Conservation (phyloP, 2,113 vertebrate genomes). For the Ibidorhyncha struthersii region DNA sequence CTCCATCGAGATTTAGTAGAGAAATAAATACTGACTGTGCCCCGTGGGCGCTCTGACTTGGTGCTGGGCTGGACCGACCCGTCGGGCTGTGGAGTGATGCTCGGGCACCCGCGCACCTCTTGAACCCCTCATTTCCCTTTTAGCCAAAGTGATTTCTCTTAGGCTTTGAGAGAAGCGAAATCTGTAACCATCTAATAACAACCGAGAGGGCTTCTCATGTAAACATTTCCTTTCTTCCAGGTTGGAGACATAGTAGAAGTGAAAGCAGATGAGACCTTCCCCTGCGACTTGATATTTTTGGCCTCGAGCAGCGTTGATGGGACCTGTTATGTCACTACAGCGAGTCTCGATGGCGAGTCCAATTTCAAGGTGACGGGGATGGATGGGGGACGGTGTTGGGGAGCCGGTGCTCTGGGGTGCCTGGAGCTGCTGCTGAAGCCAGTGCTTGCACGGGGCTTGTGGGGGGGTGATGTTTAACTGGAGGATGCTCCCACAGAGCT, state of each 20-base stretch:
- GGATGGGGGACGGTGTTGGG: accelerated
- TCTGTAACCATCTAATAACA: accelerated
- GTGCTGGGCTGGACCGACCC: accelerated
- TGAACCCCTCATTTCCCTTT: neutral
- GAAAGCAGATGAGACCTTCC: constrained; percentile 92
- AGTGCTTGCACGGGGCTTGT: neutral
- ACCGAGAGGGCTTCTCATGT: neutral
- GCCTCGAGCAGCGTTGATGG: constrained; percentile 86
- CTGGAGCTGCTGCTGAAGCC: neutral
- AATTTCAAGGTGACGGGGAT: constrained; percentile 88
- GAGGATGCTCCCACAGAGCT: accelerated
- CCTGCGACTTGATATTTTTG: constrained; percentile 94
- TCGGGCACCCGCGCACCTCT: accelerated
- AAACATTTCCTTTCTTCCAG: constrained; percentile 54
- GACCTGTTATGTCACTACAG: constrained; percentile 94
- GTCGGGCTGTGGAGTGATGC: neutral
- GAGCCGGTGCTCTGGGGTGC: too few relatives aligned
- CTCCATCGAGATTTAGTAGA: neutral
- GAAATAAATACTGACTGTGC: neutral
- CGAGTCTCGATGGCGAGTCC: constrained; percentile 96
- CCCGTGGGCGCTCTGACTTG: neutral
- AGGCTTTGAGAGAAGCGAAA: neutral
- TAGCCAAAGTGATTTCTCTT: neutral
- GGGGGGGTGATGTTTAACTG: neutral
- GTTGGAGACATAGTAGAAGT: constrained; percentile 96